Base-by-base conservation (phyloP, 2,797 vertebrate genomes). In the Arremon aurantiirostris region DNA sequence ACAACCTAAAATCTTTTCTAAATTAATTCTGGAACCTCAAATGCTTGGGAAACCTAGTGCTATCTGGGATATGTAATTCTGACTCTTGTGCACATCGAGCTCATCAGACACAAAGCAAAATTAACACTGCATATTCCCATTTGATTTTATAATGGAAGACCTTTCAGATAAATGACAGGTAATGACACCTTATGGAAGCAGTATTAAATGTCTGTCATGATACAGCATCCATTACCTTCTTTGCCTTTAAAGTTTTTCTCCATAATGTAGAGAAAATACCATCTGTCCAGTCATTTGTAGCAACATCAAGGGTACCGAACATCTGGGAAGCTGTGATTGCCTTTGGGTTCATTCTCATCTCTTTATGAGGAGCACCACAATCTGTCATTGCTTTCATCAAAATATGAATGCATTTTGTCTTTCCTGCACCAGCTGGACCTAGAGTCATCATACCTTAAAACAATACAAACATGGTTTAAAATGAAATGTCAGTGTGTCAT, bases 311-410 rank as follows among this genome's bases (percentile, higher is more conserved):
- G 30, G 97, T 98, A 85, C 98, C 98, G 57, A 99, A 99, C 98
- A 99, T 99, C 97, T 99, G 98, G 39, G 98, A 97, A 80, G 98
- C 98, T 34, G 98, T 99, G 95, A 99, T 98, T 80, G 98, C 98
- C 93, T 99, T 99, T 59, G 98, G 98, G 96, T 99, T 98, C 98
- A 99, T 99, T 97, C 98, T 98, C 98, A 99, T 98, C 96, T 99
- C 98, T 71, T 98, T 98, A 97, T 98, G 98, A 61, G 98, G 97
- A 21, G 94, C 91, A 71, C 98, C 98, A 63, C 98, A 98, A 89
- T 98, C 98, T 6, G 98, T 97, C 98, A 99, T 98, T 90, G 98
- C 98, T 96, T 97, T 98, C 98, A 99, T 98, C 84, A 99, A 97
- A 14, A 97, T 98, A 97, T 98, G 97, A 97, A 99, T 98, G 83